phyloP scores from a whole-genome alignment of 2,888 invertebrate species.

The Erannis defoliaria region DNA sequence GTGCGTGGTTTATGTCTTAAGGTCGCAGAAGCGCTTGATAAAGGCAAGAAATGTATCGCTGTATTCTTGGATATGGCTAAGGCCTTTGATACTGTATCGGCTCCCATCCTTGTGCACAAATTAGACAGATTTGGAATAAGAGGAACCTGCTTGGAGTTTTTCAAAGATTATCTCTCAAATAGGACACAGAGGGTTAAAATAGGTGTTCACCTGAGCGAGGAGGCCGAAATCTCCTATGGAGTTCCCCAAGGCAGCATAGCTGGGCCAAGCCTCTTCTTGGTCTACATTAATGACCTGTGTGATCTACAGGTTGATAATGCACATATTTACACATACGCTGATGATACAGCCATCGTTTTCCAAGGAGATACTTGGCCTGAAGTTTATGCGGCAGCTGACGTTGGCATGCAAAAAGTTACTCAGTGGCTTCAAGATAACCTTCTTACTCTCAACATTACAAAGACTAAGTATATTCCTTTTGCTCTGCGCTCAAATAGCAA shows the following conservation, averaged over 20 bases:
- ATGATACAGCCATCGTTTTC: not conserved
- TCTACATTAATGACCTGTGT: not conserved
- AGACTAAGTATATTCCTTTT: not conserved
- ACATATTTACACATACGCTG: not conserved
- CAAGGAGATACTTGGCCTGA: not conserved
- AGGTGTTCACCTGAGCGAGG: not conserved
- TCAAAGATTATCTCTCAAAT: not conserved
- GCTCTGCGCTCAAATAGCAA: not conserved
- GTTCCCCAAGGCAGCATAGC: not conserved
- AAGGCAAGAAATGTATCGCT: not conserved
- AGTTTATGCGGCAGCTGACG: not conserved
- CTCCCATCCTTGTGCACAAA: not conserved
- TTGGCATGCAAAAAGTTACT: not conserved
- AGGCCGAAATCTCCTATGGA: not conserved
- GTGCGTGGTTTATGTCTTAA: not conserved
- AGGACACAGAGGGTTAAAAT: not conserved
- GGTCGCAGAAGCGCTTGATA: not conserved
- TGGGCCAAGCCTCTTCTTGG: not conserved
- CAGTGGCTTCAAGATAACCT: not conserved
- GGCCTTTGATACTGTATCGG: not conserved
- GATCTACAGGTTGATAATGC: not conserved
- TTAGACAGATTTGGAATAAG: not conserved
- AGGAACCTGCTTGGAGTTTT: not conserved
- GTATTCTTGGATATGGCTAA: not conserved
- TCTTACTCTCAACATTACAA: not conserved